phyloP scores from a whole-genome alignment of 1,140 invertebrate genomes.

The Glossosoma conforme region DNA sequence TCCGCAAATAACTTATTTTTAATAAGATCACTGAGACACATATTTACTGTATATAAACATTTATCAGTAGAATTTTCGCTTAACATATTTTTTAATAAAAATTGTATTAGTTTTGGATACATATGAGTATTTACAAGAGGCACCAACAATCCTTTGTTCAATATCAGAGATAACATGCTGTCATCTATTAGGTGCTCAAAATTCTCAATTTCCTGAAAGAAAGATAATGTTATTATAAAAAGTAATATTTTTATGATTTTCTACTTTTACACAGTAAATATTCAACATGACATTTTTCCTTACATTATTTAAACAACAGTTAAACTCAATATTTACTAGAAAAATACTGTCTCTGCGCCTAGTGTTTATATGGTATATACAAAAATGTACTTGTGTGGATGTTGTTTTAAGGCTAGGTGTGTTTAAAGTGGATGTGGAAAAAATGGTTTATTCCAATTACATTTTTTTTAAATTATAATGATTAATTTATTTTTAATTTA shows the following conservation, averaged over 20 bases:
- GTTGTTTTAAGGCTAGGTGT: too few species aligned
- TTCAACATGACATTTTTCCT: too few species aligned
- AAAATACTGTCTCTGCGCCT: slow-evolving; percentile 1
- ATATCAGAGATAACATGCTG: slow-evolving; percentile 14
- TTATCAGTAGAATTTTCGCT: not conserved
- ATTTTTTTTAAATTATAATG: too few species aligned
- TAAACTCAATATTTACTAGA: too few species aligned
- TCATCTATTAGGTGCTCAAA: slow-evolving; percentile 17
- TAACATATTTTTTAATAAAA: slow-evolving; percentile 15
- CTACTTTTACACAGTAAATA: too few species aligned
- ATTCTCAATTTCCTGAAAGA: slow-evolving; percentile 15
- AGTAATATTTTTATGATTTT: not conserved
- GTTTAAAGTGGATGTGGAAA: too few species aligned
- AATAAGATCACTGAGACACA: slow-evolving; percentile 21
- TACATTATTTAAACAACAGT: too few species aligned
- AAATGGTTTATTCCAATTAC: too few species aligned
- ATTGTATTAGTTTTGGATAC: slow-evolving; percentile 23
- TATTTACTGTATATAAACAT: slow-evolving; percentile 18
- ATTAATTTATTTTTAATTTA: too few species aligned
- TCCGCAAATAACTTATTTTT: slow-evolving; percentile 21
- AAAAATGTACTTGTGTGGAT: too few species aligned
- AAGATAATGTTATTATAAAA: slow-evolving; percentile 8
- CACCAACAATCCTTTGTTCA: slow-evolving; percentile 22
- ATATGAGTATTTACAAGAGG: slow-evolving; percentile 18
- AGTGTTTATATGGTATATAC: too few species aligned